Evolutionary conservation across 2,113 vertebrate species (phyloP), one percentile per base, ranked within the genome.

Genomic region (Dicentrarchus labrax): DNA sequence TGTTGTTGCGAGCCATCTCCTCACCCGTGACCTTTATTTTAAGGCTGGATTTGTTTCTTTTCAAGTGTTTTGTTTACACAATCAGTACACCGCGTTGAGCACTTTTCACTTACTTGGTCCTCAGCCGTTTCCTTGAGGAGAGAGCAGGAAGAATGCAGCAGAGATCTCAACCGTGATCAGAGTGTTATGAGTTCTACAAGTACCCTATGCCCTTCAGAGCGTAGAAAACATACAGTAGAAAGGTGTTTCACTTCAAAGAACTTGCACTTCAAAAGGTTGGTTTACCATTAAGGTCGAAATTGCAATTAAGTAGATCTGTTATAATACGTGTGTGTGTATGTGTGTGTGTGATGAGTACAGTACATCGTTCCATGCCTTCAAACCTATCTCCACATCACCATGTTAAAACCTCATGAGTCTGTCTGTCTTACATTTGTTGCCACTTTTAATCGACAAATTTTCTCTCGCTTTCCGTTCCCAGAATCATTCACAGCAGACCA

Each of bases 401-500:
- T 16, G n/a, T 66, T 67, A 30, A 30, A 30, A 30, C 30, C 30
- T 30, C n/a, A n/a, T n/a, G n/a, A n/a, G n/a, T n/a, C n/a, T 64
- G 19, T 38, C 0, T 48, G n/a, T 38, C 3, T 24, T 54, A 22
- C 15, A 19, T 72, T 30, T 36, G 7, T 45, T 78, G 11, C 21
- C 68, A 21, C 36, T 65, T 57, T 71, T 13, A 30, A 12, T 9
- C 13, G 12, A 19, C 21, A 64, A 66, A 53, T 59, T 83, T 75
- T 39, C 4, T 68, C 10, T 72, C 0, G 1, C 1, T 60, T 16
- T 84, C 5, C 74, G 38, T 48, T 72, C 57, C 56, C 68, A 99
- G 98, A 99, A 80, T 99, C 98, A 0, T 99, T 99, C 90, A 99
- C 98, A 0, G 97, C 98, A 0, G 98, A 99, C 90, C 98, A 99